A percentile compares a stretch with the other conserved stretches of the same genome.
These are phyloP conservation scores for Drosophila niveifrons DNA, from an alignment of 2,888 invertebrate genomes.

Conservation along the genomic window DNA sequence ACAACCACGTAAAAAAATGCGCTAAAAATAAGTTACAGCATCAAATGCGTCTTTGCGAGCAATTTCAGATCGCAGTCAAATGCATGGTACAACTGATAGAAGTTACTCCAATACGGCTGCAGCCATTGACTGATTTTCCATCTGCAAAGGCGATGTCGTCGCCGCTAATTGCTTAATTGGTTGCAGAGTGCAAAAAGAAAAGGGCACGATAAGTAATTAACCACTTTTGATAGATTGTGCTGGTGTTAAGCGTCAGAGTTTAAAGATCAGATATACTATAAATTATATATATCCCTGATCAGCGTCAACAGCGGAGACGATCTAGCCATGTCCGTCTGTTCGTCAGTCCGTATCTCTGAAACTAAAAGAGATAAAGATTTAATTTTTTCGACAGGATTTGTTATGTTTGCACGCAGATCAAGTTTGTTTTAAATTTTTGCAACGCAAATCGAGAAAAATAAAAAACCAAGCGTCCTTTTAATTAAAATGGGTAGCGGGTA, in stretches of 20 bases:
- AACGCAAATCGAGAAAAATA: too few species aligned
- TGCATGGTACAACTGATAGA: conserved; percentile 28
- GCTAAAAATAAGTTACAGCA: conserved; percentile 80
- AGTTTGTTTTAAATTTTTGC: too few species aligned
- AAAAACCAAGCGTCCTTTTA: too few species aligned
- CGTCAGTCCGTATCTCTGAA: too few species aligned
- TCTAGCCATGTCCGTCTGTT: too few species aligned
- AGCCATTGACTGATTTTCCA: conserved; percentile 38
- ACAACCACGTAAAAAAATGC: conserved; percentile 41
- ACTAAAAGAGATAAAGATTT: too few species aligned
- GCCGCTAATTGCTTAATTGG: conserved; percentile 54
- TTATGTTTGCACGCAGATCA: too few species aligned
- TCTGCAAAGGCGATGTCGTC: conserved; percentile 28
- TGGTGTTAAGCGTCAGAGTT: conserved; percentile 8
- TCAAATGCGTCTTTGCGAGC: conserved; percentile 46
- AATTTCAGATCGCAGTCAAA: conserved; percentile 53
- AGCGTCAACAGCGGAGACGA: too few species aligned
- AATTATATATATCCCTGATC: too few species aligned
- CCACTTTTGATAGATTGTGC: conserved; percentile 1
- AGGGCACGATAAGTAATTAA: conserved; percentile 33
- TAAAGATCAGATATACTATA: too few species aligned
- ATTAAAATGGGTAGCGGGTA: too few species aligned
- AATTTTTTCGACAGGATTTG: too few species aligned
- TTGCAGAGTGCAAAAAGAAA: conserved; percentile 25
- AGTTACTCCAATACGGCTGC: conserved; percentile 24